Evolutionary conservation across 2,888 invertebrate species (phyloP), one percentile per base, ranked within the genome.

Genomic region (Volucella zonaria): DNA sequence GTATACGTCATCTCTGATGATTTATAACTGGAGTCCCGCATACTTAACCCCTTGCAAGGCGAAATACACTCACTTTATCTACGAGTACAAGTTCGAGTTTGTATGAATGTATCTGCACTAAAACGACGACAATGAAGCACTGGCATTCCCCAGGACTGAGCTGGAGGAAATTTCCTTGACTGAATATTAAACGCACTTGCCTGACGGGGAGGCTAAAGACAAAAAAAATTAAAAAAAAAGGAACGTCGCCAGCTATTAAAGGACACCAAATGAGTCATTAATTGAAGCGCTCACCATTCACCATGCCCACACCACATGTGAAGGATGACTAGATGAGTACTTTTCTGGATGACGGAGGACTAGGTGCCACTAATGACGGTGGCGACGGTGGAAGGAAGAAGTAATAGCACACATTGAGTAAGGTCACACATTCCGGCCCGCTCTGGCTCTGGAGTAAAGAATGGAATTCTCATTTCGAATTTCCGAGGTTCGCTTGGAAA

Each of bases 211-310:
- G 47, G 42, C 68, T 38, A 47, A 23, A 2, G 15, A 56, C 31
- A 42, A 51, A 42, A 56, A 38, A 61, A 40, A 10, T n/a, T 49
- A 56, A 62, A 38, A 18, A 68, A 66, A 10, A 67, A 45, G 8
- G 12, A 77, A 67, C 51, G 80, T 76, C 71, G 71, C 71, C 66
- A 77, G 73, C 85, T 85, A 85, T 85, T 77, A 85, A 85, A 85
- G 85, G 85, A 85, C 68, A 81, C 77, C 73, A 85, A 85, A 85
- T 85, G 85, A 85, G 85, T 85, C 85, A 85, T 85, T 85, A 77
- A 77, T 85, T 85, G 81, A 81, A 81, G 58, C 68, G 64, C 62
- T 81, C 76, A 81, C 68, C 85, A 85, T 81, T n/a, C 76, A 81
- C 68, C 85, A 85, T 85, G 56, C 81, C 81, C 81, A 73, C 73